phyloP scores from a whole-genome alignment of 1,140 invertebrate genomes.

The Lamellibrachia luymesi region DNA sequence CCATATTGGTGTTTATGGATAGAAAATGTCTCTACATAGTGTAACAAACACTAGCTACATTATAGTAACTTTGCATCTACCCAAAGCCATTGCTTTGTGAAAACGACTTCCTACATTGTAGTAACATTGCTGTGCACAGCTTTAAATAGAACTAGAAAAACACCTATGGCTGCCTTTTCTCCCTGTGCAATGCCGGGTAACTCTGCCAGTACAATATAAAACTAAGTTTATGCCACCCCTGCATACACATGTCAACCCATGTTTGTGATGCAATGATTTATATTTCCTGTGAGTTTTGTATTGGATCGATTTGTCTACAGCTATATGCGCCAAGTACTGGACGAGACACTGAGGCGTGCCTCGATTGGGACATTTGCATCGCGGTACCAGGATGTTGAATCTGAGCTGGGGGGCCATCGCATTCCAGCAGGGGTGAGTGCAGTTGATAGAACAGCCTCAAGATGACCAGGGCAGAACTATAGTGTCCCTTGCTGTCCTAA shows the following conservation, averaged over 20 bases:
- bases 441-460: neutral
- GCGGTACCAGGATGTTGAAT: neutral
- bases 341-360: slow-evolving; percentile 50
- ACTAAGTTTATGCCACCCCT: neutral
- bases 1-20: too few relatives aligned
- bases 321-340: slow-evolving; percentile 48
- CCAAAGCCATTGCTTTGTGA: too few relatives aligned
- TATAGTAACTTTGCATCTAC: too few relatives aligned
- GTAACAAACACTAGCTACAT: too few relatives aligned
- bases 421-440: neutral
- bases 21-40: too few relatives aligned
- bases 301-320: slow-evolving; percentile 29
- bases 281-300: neutral
- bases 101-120: too few relatives aligned
- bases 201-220: neutral
- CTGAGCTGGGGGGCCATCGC: slow-evolving; percentile 9
- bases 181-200: too few relatives aligned
- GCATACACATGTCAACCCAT: neutral
- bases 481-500: too few relatives aligned
- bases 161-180: too few relatives aligned
- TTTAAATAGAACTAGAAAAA: neutral
- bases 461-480: neutral
- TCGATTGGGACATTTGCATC: slow-evolving; percentile 34
- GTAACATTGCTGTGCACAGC: neutral
- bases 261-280: neutral